These are phyloP conservation scores for Notodonta dromedarius DNA, from an alignment of 2,888 invertebrate species.

Conservation along the genomic window DNA sequence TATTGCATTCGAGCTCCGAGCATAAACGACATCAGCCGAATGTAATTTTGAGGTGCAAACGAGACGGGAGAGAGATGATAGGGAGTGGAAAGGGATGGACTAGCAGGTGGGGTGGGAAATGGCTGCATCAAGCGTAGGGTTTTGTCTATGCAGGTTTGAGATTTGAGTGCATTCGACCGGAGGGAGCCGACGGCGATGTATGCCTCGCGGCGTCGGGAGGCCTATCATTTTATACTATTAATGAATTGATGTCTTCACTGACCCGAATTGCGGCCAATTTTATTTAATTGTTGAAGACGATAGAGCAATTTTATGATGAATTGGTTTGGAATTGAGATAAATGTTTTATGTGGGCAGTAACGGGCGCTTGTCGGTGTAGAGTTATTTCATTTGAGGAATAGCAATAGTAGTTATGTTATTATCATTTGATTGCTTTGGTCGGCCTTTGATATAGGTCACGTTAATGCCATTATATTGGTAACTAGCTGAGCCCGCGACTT, in stretches of 20 bases:
- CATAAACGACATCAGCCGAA: slow-evolving; percentile 79
- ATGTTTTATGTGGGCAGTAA: slow-evolving; percentile 55
- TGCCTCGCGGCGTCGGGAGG: slow-evolving; percentile 50
- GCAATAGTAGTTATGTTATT: slow-evolving; percentile 10
- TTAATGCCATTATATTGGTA: background rate
- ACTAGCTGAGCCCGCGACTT: too few relatives aligned
- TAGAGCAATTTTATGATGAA: slow-evolving; percentile 68
- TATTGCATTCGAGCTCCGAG: slow-evolving; percentile 82
- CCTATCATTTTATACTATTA: slow-evolving; percentile 68
- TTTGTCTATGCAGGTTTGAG: slow-evolving; percentile 71
- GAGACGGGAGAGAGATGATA: slow-evolving; percentile 57
- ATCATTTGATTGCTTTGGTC: background rate
- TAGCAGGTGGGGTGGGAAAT: slow-evolving; percentile 72
- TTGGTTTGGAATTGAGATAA: slow-evolving; percentile 56
- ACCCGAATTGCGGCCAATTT: slow-evolving; percentile 70
- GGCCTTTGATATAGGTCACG: background rate
- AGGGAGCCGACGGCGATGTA: slow-evolving; percentile 49
- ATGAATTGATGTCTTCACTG: slow-evolving; percentile 72
- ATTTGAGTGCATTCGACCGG: slow-evolving; percentile 72
- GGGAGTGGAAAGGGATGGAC: slow-evolving; percentile 59
- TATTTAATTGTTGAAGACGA: slow-evolving; percentile 66
- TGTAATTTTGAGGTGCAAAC: slow-evolving; percentile 73
- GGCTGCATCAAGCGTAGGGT: slow-evolving; percentile 67
- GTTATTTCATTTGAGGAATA: slow-evolving; percentile 35
- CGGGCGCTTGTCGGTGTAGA: slow-evolving; percentile 34